These are phyloP conservation scores for Cryptocheilus praepositus DNA, from an alignment of 2,888 invertebrate genomes.

Conservation along the genomic window DNA sequence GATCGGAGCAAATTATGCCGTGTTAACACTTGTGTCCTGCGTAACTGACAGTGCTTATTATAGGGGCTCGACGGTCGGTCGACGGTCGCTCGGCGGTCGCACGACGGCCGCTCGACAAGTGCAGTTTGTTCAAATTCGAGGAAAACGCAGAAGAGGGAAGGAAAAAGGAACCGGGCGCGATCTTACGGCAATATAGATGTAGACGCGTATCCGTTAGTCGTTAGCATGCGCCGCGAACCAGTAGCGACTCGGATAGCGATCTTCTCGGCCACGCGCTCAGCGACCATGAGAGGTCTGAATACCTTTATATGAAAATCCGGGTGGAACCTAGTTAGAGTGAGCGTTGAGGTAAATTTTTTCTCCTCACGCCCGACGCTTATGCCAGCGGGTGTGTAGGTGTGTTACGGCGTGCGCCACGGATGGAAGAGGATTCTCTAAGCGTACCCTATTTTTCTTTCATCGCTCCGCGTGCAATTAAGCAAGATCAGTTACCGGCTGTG, in stretches of 20 bases:
- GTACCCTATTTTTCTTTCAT: too few species aligned
- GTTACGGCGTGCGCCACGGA: slow-evolving; percentile 1
- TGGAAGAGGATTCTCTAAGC: neutral
- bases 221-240: slow-evolving; percentile 46
- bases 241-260: slow-evolving; percentile 45
- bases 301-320: slow-evolving; percentile 52
- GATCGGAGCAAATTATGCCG: too few species aligned
- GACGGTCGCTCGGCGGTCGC: neutral
- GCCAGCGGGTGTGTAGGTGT: neutral
- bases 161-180: slow-evolving; percentile 15
- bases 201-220: slow-evolving; percentile 48
- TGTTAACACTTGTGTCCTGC: too few species aligned
- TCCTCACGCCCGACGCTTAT: slow-evolving; percentile 15
- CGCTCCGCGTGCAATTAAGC: too few species aligned
- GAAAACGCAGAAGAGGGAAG: slow-evolving; percentile 6
- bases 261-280: slow-evolving; percentile 50
- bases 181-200: neutral
- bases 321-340: slow-evolving; percentile 36
- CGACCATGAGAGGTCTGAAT: slow-evolving; percentile 51
- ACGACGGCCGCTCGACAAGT: neutral
- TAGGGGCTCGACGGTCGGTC: too few species aligned
- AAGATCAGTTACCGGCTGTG: too few species aligned
- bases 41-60: too few species aligned
- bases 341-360: slow-evolving; percentile 34
- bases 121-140: too few species aligned